Conservation (phyloP, 2,797 vertebrate genomes). For the Mastacembelus armatus region DNA sequence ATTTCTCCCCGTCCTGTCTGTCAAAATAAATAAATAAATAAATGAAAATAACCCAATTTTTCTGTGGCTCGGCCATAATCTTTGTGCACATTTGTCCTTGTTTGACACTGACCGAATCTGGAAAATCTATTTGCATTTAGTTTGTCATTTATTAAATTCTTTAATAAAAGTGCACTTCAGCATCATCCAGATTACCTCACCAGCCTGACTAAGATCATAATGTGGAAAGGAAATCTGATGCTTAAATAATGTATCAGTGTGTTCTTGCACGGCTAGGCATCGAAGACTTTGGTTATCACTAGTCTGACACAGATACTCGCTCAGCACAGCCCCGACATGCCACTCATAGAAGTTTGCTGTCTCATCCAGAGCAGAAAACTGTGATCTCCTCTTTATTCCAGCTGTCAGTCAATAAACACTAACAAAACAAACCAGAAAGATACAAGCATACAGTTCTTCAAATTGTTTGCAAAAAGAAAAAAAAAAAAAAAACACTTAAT, state of each 20-base stretch:
- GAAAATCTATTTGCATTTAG: constrained; percentile 24
- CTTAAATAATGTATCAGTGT: constrained; percentile 64
- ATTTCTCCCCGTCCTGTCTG: constrained; percentile 58
- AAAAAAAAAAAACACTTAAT: too few species aligned
- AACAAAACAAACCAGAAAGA: too few species aligned
- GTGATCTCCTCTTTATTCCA: constrained; percentile 4
- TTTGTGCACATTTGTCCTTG: constrained; percentile 47
- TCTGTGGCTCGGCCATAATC: constrained; percentile 13
- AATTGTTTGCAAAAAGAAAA: too few species aligned
- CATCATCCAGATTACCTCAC: constrained; percentile 24
- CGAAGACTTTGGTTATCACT: constrained; percentile 41
- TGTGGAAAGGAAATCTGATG: constrained; percentile 43
- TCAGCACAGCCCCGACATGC: constrained; percentile 21
- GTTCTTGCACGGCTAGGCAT: constrained; percentile 23
- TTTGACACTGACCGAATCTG: constrained; percentile 44
- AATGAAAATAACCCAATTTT: constrained; percentile 40
- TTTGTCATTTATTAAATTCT: constrained; percentile 36
- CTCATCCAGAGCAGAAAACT: constrained; percentile 17
- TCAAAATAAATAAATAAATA: constrained; percentile 52
- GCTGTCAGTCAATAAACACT: too few species aligned
- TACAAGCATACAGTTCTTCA: too few species aligned
- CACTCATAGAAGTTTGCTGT: neutral
- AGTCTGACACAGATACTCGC: constrained; percentile 58
- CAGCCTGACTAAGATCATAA: constrained; percentile 23
- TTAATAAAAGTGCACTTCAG: constrained; percentile 33